phyloP scores from a whole-genome alignment of 2,888 invertebrate species.

The Encarsia formosa region DNA sequence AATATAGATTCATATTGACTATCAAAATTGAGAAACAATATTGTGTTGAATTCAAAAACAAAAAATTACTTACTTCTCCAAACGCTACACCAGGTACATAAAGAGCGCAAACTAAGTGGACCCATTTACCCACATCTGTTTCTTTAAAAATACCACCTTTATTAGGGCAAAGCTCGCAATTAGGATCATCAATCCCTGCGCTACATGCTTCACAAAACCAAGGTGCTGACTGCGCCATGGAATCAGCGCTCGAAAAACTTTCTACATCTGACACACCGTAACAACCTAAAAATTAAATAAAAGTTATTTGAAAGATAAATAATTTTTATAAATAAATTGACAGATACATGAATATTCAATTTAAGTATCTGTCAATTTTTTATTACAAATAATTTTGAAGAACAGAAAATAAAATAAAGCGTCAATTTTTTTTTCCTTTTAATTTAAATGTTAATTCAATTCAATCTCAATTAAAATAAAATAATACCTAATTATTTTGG shows the following conservation, averaged over 20 bases:
- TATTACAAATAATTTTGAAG: no score
- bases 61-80: slow-evolving; percentile 77
- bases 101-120: slow-evolving; percentile 94
- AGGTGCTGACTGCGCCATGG: slow-evolving; percentile 92
- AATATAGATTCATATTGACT: neutral
- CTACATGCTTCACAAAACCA: slow-evolving; percentile 99
- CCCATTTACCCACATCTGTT: slow-evolving; percentile 97
- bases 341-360: no score
- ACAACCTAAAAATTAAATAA: slow-evolving; percentile 60
- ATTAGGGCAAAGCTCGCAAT: slow-evolving; percentile 94
- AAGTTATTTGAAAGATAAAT: neutral
- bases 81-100: slow-evolving; percentile 97
- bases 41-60: no score
- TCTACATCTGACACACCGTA: slow-evolving; percentile 91
- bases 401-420: no score
- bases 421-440: no score
- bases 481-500: no score
- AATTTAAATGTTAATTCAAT: no score
- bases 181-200: slow-evolving; percentile 81
- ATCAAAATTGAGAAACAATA: neutral
- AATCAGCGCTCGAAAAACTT: slow-evolving; percentile 88
- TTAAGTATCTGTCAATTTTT: no score
- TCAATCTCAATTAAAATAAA: no score
- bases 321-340: neutral
- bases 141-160: slow-evolving; percentile 89